Base-by-base conservation (phyloP, 2,888 invertebrate species). In the Drosophila differens region DNA sequence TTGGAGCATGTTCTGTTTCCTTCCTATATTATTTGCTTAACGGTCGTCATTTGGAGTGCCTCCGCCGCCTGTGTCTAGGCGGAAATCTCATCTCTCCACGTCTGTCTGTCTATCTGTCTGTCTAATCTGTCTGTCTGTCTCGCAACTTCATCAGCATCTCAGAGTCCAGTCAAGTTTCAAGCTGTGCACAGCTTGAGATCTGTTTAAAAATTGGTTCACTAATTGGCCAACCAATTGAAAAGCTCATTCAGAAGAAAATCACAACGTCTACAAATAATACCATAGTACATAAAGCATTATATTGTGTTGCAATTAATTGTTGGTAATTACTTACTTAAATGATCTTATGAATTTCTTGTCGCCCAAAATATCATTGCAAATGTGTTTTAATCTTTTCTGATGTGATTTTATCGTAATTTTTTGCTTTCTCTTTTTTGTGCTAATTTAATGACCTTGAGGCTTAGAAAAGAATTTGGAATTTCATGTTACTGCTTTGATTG, bases 11-110 rank as follows among this genome's bases (percentile, higher is more conserved):
- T 77, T 73, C 49, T 32, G 74, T 79, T 87, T 90, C 89, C 86
- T 89, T 90, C 91, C 89, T 58, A 53, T 25, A n/a, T 77, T 86
- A 90, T 90, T 90, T 83, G 81, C 81, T 74, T 86, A 86, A 86
- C 85, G 90, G 86, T 74, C 52, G 47, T 47, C 47, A 47, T 52
- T 52, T 54, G 60, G 49, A 25, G 25, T 12, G 19, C 7, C 35
- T 35, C 39, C 16, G 47, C 25, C 22, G 47, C 47, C 35, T 25
- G 51, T 33, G 76, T 72, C 81, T 83, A 53, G 66, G 70, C 82
- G 82, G 82, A 82, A 81, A 82, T 80, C 74, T 52, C 70, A 33
- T 47, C 54, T 57, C 37, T 9, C 33, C 25, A 25, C 25, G 25
- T 30, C 35, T 22, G 28, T 32, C 32, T 22, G 33, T 33, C 39